Conservation (phyloP, 2,797 vertebrate genomes). For the Siniperca undulata region DNA sequence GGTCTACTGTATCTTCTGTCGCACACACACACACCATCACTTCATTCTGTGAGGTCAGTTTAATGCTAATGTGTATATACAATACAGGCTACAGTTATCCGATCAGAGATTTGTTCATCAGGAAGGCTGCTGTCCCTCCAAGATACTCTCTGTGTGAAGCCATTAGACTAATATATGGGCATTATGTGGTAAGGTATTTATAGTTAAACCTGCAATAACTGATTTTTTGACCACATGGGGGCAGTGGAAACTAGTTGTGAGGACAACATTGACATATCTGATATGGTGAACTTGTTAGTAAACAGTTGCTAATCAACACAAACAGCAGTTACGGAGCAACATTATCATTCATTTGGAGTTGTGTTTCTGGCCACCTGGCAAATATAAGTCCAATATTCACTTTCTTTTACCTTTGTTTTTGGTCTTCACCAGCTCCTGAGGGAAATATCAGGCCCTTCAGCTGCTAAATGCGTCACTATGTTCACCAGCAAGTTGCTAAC, state of each 20-base stretch:
- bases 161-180: not conserved
- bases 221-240: not conserved
- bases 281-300: not conserved
- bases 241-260: not conserved
- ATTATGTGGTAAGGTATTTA: not conserved
- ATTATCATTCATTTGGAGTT: not conserved
- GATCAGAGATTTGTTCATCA: slow-evolving; percentile 25
- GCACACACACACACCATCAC: not conserved
- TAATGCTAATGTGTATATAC: slow-evolving; percentile 16
- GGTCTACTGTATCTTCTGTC: not conserved
- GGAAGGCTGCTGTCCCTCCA: not conserved
- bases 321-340: too few relatives aligned
- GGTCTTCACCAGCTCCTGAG: not conserved
- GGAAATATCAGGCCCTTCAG: not conserved
- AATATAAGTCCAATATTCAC: too few relatives aligned
- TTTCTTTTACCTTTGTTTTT: not conserved
- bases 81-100: slow-evolving; percentile 1
- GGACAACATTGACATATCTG: too few relatives aligned
- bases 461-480: not conserved
- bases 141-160: not conserved
- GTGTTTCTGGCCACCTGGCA: not conserved
- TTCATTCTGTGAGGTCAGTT: slow-evolving; percentile 8
- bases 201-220: not conserved
- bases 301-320: not conserved
- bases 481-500: not conserved